Evolutionary conservation across 2,797 vertebrate species (phyloP).

Genomic region (Propithecus perrieri): DNA sequence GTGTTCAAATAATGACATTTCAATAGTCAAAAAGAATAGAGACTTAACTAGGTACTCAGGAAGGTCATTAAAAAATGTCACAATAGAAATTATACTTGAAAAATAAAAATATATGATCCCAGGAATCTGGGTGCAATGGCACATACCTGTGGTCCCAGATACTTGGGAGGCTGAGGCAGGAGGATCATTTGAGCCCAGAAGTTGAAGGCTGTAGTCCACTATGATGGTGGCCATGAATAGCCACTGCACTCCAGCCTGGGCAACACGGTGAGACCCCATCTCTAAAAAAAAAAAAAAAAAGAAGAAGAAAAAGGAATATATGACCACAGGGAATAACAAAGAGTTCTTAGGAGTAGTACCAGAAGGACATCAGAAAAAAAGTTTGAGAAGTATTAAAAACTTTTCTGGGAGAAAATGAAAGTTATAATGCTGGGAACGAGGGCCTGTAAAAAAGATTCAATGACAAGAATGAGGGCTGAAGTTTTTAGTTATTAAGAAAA

Average conservation of each 20-base stretch:
- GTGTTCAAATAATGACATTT: not conserved
- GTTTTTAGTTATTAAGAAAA: constrained; percentile 51
- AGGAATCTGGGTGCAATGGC: not conserved
- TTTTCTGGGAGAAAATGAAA: not conserved
- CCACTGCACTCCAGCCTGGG: too few relatives aligned
- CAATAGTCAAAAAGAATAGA: not conserved
- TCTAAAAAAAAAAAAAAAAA: not conserved
- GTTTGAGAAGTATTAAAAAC: not conserved
- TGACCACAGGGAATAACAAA: not conserved
- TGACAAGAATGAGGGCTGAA: not conserved
- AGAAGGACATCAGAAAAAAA: not conserved
- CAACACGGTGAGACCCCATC: not conserved
- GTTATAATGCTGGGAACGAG: not conserved
- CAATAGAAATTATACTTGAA: not conserved
- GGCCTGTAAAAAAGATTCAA: not conserved
- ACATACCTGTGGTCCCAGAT: not conserved
- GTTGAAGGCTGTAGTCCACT: not conserved
- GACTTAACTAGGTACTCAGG: not conserved
- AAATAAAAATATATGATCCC: not conserved
- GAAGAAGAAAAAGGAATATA: not conserved
- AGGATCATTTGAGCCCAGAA: not conserved
- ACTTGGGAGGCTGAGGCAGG: not conserved
- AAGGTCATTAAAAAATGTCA: not conserved
- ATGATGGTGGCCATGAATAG: not conserved
- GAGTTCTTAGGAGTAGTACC: not conserved